A percentile compares a stretch with the other conserved stretches of the same genome.
These are phyloP conservation scores for Bryconaethiops microstoma DNA, from an alignment of 2,797 vertebrate genomes.

Conservation along the genomic window DNA sequence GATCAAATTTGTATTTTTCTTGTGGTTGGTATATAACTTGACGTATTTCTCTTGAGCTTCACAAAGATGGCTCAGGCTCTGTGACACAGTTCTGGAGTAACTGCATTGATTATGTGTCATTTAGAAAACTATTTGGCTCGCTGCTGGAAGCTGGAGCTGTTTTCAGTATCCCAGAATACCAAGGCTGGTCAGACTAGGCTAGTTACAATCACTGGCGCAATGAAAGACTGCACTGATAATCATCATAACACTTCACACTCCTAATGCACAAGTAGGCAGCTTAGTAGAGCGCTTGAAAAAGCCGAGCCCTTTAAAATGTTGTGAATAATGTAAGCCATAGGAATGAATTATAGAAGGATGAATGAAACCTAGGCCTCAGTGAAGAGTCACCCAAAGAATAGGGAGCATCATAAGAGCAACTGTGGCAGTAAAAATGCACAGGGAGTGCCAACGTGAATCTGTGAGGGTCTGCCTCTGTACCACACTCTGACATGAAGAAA, in stretches of 20 bases:
- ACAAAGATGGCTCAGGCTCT: not conserved
- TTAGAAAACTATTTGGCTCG: not conserved
- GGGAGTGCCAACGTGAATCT: not conserved
- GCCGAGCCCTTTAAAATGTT: slow-evolving; percentile 36
- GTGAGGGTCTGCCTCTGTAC: not conserved
- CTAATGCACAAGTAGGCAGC: slow-evolving; percentile 32
- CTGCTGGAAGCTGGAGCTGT: not conserved
- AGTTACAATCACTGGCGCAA: not conserved
- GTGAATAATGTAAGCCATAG: slow-evolving; percentile 44
- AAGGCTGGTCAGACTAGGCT: slow-evolving; percentile 13
- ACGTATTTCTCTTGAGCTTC: not conserved
- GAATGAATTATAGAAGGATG: slow-evolving; percentile 48
- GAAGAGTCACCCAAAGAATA: not conserved
- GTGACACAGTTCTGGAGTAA: not conserved
- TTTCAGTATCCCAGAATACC: slow-evolving; percentile 6
- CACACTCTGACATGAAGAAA: not conserved
- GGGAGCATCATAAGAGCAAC: not conserved
- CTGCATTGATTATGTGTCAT: not conserved
- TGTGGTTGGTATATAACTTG: too few relatives aligned
- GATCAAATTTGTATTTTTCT: too few relatives aligned
- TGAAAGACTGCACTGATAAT: slow-evolving; percentile 18
- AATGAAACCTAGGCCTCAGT: slow-evolving; percentile 28
- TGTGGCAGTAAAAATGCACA: not conserved
- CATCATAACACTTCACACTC: slow-evolving; percentile 26
- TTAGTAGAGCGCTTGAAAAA: slow-evolving; percentile 12